Base-by-base conservation (phyloP, 2,888 invertebrate genomes). In the Drosophila seclusa region DNA sequence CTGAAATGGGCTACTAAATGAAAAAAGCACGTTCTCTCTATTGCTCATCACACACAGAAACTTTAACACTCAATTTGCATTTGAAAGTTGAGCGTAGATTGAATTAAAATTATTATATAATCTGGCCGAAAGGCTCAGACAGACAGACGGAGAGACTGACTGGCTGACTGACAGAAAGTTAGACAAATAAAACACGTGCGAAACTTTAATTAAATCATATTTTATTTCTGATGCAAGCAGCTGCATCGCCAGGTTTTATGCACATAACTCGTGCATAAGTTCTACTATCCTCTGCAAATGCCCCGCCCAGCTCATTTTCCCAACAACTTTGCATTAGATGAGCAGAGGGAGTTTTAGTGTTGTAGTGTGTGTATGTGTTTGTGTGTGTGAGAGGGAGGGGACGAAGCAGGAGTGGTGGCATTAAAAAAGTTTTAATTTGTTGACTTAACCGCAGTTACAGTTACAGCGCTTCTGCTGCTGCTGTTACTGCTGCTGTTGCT, bases 371-470 rank as follows among this genome's bases (percentile, higher is more conserved):
- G 34, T 36, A 8, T 32, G 3, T 4, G 10, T 11, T 24, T 54
- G 27, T 38, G 36, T 48, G 31, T 40, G 54, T 52, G 61, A 36
- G 53, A 40, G 24, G 29, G 48, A 45, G 16, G 16, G 4, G 16
- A 24, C 8, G 1, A 45, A 13, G 21, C 24, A 45, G 29, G 13
- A n/a, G 34, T 58, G 50, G 49, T 42, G 48, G 60, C 68, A 59
- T 82, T 72, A 76, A 74, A 87, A 86, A 87, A 87, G 90, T 87
- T 87, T 87, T 90, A 87, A 87, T 90, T 87, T 87, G 90, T 87
- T 87, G 89, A 87, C 87, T 87, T 90, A 87, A 90, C 87, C 87
- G 89, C 87, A 90, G 90, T 87, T 89, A 87, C 85, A 89, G 90
- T 86, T 87, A 84, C 80, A 68, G 64, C 69, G 57, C 54, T 52